Evolutionary conservation across 2,113 vertebrate genomes (phyloP), one percentile per base, ranked within the genome.

Genomic region (Hylia prasina): DNA sequence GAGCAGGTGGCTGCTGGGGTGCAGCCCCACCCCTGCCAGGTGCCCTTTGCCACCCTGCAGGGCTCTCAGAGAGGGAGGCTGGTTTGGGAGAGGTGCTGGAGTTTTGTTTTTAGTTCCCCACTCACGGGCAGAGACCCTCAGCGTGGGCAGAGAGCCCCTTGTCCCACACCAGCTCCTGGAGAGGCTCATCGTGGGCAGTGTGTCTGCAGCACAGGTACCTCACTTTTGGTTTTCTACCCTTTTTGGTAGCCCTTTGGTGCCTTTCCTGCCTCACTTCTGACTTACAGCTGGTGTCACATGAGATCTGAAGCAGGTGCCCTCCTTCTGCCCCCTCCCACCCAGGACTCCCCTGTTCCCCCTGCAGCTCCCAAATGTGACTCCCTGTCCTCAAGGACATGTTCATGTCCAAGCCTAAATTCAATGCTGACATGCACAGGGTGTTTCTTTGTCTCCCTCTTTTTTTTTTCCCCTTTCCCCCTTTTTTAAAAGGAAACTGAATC

Each of bases 131-230:
- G 60, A 73, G 61, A 4, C 44, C n/a, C 30, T 40, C 15, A 12
- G 3, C 2, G 5, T 60, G 48, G 50, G 30, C 44, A 86, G 48
- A 68, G 90, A 75, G 35, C 27, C 11, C 33, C 23, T 1, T 0
- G 1, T 51, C 51, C 71, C 1, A 1, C 0, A 0, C 9, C 35
- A 19, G 30, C 28, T 35, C 30, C 71, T 9, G 25, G 63, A 51
- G 84, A 24, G 18, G 51, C 51, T 5, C 54, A 25, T 54, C 42
- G 20, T 0, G 0, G 28, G 84, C 60, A 47, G 39, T 3, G 0
- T 16, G 17, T 61, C 70, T 30, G 54, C 47, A 23, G 81, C 3
- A 4, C 4, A 5, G 56, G 30, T 39, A 14, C 47, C 27, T 71
- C 11, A 1, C 47, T 65, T 13, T 20, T 77, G 28, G 18, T 21